Conservation (phyloP, 1,140 invertebrate genomes). For the Ridgeia piscesae region DNA sequence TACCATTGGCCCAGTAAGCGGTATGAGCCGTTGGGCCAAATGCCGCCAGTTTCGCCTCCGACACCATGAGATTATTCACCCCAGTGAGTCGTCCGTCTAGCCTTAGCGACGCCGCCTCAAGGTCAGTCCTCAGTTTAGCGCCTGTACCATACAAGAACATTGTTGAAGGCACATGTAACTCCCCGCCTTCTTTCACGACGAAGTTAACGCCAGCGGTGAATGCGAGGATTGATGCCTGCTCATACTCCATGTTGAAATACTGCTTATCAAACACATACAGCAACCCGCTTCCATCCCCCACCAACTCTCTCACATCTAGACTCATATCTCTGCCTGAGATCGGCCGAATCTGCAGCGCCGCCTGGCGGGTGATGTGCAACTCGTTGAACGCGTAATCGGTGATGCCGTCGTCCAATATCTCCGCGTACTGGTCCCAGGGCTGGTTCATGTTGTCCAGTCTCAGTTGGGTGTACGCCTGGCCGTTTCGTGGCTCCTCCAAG, state of each 20-base stretch:
- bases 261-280: conserved; percentile 40
- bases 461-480: conserved; percentile 35
- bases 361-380: conserved; percentile 40
- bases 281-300: conserved; percentile 42
- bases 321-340: conserved; percentile 26
- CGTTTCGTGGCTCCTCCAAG: conserved; percentile 36
- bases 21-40: conserved; percentile 39
- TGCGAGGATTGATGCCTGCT: conserved; percentile 36
- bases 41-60: conserved; percentile 37
- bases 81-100: conserved; percentile 39
- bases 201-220: conserved; percentile 45
- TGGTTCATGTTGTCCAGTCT: conserved; percentile 40
- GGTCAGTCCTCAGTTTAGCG: conserved; percentile 30
- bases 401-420: conserved; percentile 35
- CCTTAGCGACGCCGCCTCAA: conserved; percentile 35
- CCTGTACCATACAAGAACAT: conserved; percentile 41
- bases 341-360: conserved; percentile 38
- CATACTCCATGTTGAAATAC: conserved; percentile 37
- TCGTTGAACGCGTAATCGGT: conserved; percentile 41
- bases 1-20: conserved; percentile 34
- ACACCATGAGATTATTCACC: conserved; percentile 36
- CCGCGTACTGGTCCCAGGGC: conserved; percentile 40
- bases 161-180: conserved; percentile 40
- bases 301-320: conserved; percentile 34
- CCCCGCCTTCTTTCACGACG: conserved; percentile 39